phyloP scores from a whole-genome alignment of 2,113 vertebrate genomes.

The Acrocephalus arundinaceus region DNA sequence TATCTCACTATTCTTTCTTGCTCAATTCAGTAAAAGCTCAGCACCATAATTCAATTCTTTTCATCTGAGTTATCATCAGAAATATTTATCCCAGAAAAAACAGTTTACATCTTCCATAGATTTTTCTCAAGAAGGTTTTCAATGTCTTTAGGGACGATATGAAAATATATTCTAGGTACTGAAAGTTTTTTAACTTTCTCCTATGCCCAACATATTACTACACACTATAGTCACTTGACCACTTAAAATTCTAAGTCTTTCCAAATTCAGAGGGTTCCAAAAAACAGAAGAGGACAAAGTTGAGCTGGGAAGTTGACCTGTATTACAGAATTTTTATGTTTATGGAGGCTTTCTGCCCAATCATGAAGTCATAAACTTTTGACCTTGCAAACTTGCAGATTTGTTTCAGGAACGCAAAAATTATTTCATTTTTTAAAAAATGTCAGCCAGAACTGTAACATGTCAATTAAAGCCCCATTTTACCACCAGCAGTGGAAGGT shows the following conservation, averaged over 20 bases:
- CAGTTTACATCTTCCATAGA: not conserved
- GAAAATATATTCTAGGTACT: not conserved
- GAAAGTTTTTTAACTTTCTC: not conserved
- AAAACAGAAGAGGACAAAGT: not conserved
- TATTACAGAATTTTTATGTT: not conserved
- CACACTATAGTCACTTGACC: not conserved
- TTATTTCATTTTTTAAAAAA: not conserved
- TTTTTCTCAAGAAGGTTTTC: not conserved
- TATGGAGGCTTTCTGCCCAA: conserved; percentile 10
- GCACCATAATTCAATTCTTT: not conserved
- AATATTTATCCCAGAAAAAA: not conserved
- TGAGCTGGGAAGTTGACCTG: not conserved
- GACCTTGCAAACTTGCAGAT: not conserved
- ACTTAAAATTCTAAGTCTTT: not conserved
- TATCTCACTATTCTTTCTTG: not conserved
- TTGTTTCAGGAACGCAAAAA: conserved; percentile 10
- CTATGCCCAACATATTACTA: not conserved
- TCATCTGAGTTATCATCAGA: not conserved
- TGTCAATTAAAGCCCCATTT: not conserved
- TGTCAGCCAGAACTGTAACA: not conserved
- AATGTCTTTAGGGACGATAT: not conserved
- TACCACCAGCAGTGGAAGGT: not conserved
- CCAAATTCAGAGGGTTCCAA: not conserved
- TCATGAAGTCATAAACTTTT: conserved; percentile 12
- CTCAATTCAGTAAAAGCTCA: not conserved